Percentiles rank a stretch among this genome's conserved stretches.
Evolutionary conservation across 1,140 invertebrate genomes (phyloP).

Genomic region (Camponotus pennsylvanicus): DNA sequence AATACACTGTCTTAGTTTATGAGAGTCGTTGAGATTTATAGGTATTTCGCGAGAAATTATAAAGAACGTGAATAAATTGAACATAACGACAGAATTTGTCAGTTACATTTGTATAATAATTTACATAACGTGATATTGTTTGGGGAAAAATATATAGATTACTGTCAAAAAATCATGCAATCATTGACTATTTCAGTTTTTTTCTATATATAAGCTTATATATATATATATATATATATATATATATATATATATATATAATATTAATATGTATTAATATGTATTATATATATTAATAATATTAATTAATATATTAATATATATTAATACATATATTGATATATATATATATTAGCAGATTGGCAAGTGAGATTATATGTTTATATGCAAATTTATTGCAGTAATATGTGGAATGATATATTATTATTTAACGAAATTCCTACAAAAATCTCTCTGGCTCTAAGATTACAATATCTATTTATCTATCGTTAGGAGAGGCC

Average conservation of each 20-base stretch:
- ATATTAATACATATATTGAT: no score
- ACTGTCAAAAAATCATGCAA: not conserved
- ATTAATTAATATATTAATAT: no score
- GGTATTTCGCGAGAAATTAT: conserved; percentile 44
- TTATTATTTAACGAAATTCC: conserved; percentile 38
- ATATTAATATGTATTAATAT: no score
- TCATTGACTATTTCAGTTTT: not conserved
- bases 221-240: no score
- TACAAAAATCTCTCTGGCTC: conserved; percentile 65
- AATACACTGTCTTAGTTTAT: conserved; percentile 73
- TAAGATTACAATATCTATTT: conserved; percentile 70
- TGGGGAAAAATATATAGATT: not conserved
- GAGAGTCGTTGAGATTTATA: conserved; percentile 66
- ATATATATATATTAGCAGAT: not conserved
- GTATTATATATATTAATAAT: no score
- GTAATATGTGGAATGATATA: not conserved
- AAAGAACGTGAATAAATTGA: not conserved
- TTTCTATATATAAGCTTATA: not conserved
- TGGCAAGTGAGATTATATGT: not conserved
- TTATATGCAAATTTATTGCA: conserved; percentile 5
- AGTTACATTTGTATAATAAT: conserved; percentile 27
- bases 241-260: no score
- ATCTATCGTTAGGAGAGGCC: conserved; percentile 76
- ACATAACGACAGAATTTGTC: not conserved
- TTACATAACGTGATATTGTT: not conserved